Percentiles rank a stretch among this genome's conserved stretches.
These are phyloP conservation scores for Deroplatys truncata DNA, from an alignment of 2,888 invertebrate species.

Conservation along the genomic window DNA sequence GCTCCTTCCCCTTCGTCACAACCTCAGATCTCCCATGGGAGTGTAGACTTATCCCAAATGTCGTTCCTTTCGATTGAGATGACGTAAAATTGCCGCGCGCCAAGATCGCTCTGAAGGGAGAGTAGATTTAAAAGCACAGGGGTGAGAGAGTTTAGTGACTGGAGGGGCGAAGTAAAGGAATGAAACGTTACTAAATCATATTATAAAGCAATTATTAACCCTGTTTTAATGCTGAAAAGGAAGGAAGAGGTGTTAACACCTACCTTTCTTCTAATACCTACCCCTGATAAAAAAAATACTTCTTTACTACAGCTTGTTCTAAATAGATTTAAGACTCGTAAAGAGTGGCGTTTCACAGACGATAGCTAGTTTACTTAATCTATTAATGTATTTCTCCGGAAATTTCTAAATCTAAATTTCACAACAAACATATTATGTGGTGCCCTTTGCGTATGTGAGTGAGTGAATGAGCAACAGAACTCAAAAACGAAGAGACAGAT, in stretches of 20 bases:
- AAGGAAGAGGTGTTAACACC: not conserved
- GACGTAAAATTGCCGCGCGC: not conserved
- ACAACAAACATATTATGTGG: too few species aligned
- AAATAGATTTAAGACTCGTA: too few species aligned
- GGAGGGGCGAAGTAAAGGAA: not conserved
- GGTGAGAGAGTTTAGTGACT: not conserved
- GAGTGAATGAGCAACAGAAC: too few species aligned
- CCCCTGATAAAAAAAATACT: too few species aligned
- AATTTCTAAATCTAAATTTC: too few species aligned
- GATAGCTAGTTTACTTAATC: too few species aligned
- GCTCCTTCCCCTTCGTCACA: not conserved
- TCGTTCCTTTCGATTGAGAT: constrained; percentile 1
- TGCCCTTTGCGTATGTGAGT: too few species aligned
- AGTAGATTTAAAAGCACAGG: not conserved
- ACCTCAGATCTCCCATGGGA: not conserved
- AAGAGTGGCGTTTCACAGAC: too few species aligned
- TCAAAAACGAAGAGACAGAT: too few species aligned
- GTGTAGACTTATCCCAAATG: not conserved
- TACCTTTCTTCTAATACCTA: not conserved
- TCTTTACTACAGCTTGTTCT: too few species aligned
- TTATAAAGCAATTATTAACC: not conserved
- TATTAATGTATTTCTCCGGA: too few species aligned
- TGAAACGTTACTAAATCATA: not conserved
- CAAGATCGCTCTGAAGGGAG: not conserved
- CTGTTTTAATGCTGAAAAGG: not conserved